Evolutionary conservation across 2,113 vertebrate species (phyloP), one percentile per base, ranked within the genome.

Genomic region (Ciconia stormi): DNA sequence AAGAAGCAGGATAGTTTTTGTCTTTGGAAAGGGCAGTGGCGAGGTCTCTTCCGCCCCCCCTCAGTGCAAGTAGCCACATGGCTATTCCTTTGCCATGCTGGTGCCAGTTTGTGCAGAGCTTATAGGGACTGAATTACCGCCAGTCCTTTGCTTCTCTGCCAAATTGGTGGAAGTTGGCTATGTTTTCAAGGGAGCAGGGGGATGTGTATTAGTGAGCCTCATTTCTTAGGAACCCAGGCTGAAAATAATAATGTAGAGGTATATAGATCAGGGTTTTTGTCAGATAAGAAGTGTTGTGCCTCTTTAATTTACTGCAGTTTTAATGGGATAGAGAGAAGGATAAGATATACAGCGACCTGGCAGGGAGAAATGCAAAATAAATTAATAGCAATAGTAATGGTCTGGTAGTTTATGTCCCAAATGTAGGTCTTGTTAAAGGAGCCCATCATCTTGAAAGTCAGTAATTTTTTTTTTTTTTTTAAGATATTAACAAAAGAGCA

Each of bases 341-440:
- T 74, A 86, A 95, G 72, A 89, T 82, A 56, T 59, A 83, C 5
- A 20, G 34, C 0, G 4, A n/a, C 36, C 36, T 89, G 52, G 21
- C 65, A 95, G 56, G 27, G 20, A 91, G 44, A 91, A 82, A 89
- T 96, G 77, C 73, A 93, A 80, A 93, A 82, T 91, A 85, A 89
- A 91, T 95, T 84, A 82, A 47, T 72, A 70, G n/a, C 27, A 85
- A 17, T 58, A 72, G 40, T 83, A 89, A 73, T 62, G 27, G 30
- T 63, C 38, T 90, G 32, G 47, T 92, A 84, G 91, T 82, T 94
- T 78, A 67, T 56, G 69, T 76, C 69, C 59, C 30, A 79, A 70
- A 56, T 79, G 52, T 44, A 79, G 56, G 73, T 73, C 71, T 80
- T 73, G 36, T 90, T 92, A 86, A 95, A 91, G 65, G 47, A 90